Evolutionary conservation across 2,113 vertebrate species (phyloP).

Genomic region (Paratilapia polleni): DNA sequence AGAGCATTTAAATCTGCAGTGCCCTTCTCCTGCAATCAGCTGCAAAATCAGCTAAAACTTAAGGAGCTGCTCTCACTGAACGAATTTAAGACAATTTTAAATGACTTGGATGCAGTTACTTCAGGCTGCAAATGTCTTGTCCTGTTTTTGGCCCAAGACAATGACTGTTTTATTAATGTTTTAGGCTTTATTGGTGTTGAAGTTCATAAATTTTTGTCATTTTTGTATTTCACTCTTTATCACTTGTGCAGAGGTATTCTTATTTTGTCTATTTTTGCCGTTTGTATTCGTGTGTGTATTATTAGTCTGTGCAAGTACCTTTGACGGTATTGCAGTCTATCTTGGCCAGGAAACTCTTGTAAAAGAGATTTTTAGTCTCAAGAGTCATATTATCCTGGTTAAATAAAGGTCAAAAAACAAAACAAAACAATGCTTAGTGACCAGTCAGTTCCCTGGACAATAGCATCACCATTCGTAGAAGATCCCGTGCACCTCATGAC

Average conservation of each 20-base stretch:
- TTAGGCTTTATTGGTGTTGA: neutral
- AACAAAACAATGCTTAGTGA: neutral
- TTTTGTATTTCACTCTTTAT: neutral
- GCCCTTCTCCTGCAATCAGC: neutral
- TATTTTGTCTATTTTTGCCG: neutral
- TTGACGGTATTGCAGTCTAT: neutral
- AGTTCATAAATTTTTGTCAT: neutral
- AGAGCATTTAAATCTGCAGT: neutral
- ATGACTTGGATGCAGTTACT: neutral
- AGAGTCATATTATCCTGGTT: neutral
- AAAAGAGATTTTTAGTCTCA: neutral
- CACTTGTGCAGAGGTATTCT: neutral
- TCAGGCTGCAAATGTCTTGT: neutral
- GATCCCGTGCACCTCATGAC: neutral
- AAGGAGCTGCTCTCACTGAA: neutral
- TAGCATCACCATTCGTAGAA: neutral
- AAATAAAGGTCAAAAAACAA: neutral
- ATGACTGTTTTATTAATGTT: neutral
- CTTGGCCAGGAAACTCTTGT: neutral
- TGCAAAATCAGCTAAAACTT: neutral
- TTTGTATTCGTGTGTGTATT: accelerated
- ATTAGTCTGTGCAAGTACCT: neutral
- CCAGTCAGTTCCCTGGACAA: neutral
- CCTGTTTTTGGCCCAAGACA: neutral
- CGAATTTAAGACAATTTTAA: neutral